Evolutionary conservation across 2,888 invertebrate genomes (phyloP), one percentile per base, ranked within the genome.

Genomic region (Molorchus minor): DNA sequence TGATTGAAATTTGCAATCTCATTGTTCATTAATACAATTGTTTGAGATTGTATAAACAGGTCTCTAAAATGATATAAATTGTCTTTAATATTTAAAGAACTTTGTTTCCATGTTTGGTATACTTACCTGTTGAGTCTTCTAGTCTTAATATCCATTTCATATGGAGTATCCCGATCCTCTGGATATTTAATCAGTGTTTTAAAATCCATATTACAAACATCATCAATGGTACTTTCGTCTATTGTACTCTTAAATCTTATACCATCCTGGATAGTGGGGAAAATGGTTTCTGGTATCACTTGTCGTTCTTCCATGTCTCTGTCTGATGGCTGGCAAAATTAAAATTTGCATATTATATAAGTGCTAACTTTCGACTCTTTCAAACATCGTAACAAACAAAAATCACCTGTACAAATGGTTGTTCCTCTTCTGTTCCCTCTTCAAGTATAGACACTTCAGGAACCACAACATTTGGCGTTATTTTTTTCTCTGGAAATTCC

Each of bases 1-100:
- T 84, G 79, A 77, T 96, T 93, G 70, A 92, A 92, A 17, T 84
- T 77, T 16, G 84, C 79, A 15, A 92, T 84, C 36, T 84, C 80
- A 3, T 82, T 78, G 0, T 86, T 76, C 21, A 93, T 86, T 46
- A 86, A 82, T 0, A 75, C 77, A 5, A 91, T 75, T 17, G 92
- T 82, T 64, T 83, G 80, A 35, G 88, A 85, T 81, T 93, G 93
- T 68, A 89, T 86, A 56, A 86, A 84, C 1, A 86, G 73, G 71
- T 87, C 84, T 51, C 85, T 84, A 52, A 20, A 58, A 56, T 44
- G 29, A 45, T 13, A 35, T n/a, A 21, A 38, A 33, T 10, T 15
- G 13, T 16, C 3, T 16, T 19, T 16, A 41, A 25, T 7, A 13
- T 45, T 33, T 30, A 25, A 13, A 13, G 13, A 30, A 12, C 17